Evolutionary conservation across 2,888 invertebrate genomes (phyloP).

Genomic region (Leptopilina drosophilae): DNA sequence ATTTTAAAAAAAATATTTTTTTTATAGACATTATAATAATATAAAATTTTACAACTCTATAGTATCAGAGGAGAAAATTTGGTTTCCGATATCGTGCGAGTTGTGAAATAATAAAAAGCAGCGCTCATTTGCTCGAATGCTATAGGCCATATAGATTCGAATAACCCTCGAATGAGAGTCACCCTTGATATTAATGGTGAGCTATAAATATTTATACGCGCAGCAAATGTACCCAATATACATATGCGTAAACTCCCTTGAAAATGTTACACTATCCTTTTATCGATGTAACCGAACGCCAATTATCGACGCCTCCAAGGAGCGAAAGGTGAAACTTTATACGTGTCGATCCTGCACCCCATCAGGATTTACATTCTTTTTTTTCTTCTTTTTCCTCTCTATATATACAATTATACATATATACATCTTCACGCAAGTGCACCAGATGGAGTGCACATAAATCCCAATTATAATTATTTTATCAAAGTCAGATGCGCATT

Average conservation of each 20-base stretch:
- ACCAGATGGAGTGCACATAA: constrained; percentile 9
- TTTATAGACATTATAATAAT: not conserved
- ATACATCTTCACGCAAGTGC: not conserved
- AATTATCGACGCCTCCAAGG: constrained; percentile 73
- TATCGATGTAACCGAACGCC: constrained; percentile 74
- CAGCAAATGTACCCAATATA: constrained; percentile 60
- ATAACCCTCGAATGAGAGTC: constrained; percentile 27
- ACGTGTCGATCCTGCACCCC: constrained; percentile 16
- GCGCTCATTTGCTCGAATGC: not conserved
- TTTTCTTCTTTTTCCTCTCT: not conserved
- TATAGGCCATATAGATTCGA: constrained; percentile 22
- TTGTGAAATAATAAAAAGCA: constrained; percentile 20
- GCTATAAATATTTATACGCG: constrained; percentile 72
- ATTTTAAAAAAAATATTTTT: not conserved
- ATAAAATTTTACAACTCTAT: not conserved
- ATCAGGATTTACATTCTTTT: constrained; percentile 17
- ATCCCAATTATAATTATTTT: not conserved
- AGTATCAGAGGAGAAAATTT: not conserved
- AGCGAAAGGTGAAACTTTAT: constrained; percentile 68
- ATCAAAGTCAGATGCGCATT: not conserved
- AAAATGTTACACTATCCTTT: constrained; percentile 65
- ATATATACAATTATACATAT: not conserved
- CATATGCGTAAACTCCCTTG: constrained; percentile 59
- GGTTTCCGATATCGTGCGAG: constrained; percentile 8
- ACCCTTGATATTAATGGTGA: constrained; percentile 58